Conservation (phyloP, 1,140 invertebrate species). For the Lutraria rhynchaena region DNA sequence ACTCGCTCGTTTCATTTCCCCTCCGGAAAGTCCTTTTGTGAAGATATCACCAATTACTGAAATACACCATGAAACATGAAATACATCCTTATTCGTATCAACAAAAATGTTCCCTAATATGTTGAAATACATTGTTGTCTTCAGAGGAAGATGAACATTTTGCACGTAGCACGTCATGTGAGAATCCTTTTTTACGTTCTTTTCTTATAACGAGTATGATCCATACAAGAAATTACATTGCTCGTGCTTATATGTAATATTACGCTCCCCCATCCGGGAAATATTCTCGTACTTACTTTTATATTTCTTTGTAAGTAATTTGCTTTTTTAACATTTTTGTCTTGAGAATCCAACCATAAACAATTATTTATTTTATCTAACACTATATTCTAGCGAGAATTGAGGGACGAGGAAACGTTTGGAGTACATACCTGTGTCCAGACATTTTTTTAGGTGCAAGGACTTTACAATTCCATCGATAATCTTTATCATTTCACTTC, state of each 20-base stretch:
- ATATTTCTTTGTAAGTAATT: too few species aligned
- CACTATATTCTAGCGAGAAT: too few species aligned
- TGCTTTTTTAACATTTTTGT: neutral
- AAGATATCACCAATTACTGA: conserved; percentile 91
- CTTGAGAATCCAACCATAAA: neutral
- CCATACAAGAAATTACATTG: too few species aligned
- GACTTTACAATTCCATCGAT: conserved; percentile 91
- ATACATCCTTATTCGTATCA: neutral
- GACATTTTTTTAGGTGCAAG: conserved; percentile 88
- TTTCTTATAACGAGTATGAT: neutral
- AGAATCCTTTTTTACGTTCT: too few species aligned
- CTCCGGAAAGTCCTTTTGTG: conserved; percentile 91
- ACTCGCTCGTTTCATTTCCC: conserved; percentile 93
- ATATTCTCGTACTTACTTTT: too few species aligned
- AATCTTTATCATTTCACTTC: conserved; percentile 89
- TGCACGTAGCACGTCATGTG: too few species aligned
- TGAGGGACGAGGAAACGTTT: too few species aligned
- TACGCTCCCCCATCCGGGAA: too few species aligned
- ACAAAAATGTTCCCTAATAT: neutral
- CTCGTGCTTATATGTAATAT: too few species aligned
- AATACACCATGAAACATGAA: conserved; percentile 35
- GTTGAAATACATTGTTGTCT: neutral
- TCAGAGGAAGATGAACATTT: too few species aligned
- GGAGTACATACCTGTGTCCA: conserved; percentile 88
- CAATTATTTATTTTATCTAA: neutral